Evolutionary conservation across 2,113 vertebrate species (phyloP), one percentile per base, ranked within the genome.

Genomic region (Rhizomys pruinosus): DNA sequence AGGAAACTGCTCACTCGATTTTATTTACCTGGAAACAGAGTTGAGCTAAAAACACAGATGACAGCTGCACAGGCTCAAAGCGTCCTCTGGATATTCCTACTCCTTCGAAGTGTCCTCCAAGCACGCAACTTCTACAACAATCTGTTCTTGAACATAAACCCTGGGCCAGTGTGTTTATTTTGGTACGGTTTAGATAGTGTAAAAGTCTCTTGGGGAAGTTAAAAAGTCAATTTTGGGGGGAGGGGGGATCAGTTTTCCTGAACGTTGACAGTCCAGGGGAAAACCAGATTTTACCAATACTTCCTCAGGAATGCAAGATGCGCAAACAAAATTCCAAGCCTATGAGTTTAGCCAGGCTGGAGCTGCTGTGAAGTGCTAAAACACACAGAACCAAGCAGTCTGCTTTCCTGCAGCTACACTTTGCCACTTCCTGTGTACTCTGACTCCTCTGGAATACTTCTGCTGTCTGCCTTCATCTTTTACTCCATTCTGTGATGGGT

Each of bases 261-360:
- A 72, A 84, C 87, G 84, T 72, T 66, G 87, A 79, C 37, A 95
- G 91, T 55, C 55, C 34, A 76, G 89, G 92, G 61, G 81, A 91
- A 94, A 90, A 92, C 34, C 74, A 88, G 61, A 42, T 86, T 93
- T 93, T 89, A 44, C 42, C 82, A 92, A 74, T 22, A 76, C 57
- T 76, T 94, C 74, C 91, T 72, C 8, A n/a, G 61, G 91, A 88
- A 96, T 71, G 32, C 55, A 78, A n/a, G 42, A 79, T n/a, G 44
- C 82, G 74, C 64, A 72, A 94, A 89, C 37, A 44, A 52, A 89
- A 96, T 68, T 64, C 78, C 86, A 89, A 72, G 59, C 37, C 77
- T 77, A 19, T 91, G 34, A 88, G 87, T 92, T 57, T 59, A 25
- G 89, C 59, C 20, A 3, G 23, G 37, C 73, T 37, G 15, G 37